Conservation (phyloP, 30 jellyfish, hydroid and myxozoan genomes). For the Catostylus mosaicus region DNA sequence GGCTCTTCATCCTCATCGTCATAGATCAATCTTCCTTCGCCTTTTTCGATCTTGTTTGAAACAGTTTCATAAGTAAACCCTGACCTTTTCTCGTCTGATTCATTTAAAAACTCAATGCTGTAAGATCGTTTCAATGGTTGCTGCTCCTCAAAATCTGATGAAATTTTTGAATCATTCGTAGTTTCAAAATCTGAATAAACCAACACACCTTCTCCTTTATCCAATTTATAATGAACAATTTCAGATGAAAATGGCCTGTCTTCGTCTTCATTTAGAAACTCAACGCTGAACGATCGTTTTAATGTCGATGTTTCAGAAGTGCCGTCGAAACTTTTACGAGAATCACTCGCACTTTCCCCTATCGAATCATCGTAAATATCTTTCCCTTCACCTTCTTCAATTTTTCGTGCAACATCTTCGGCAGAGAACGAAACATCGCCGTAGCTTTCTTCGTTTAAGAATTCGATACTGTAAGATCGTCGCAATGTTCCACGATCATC, state of each 20-base stretch:
- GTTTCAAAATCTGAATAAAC: slow-evolving; percentile 50
- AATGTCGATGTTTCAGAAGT: slow-evolving; percentile 1
- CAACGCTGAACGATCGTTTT: slow-evolving; percentile 60
- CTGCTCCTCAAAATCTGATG: background rate
- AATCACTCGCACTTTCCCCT: background rate
- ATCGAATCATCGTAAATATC: slow-evolving; percentile 33
- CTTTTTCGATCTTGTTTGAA: slow-evolving; percentile 56
- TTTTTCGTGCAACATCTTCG: slow-evolving; percentile 34
- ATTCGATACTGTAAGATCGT: slow-evolving; percentile 61
- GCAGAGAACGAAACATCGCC: slow-evolving; percentile 20
- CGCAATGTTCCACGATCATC: slow-evolving; percentile 5
- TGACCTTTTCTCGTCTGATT: slow-evolving; percentile 28
- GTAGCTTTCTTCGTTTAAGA: slow-evolving; percentile 19
- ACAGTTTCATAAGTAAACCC: slow-evolving; percentile 47
- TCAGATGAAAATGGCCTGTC: slow-evolving; percentile 45
- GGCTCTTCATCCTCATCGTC: slow-evolving; percentile 21
- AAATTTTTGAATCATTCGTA: background rate
- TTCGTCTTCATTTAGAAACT: slow-evolving; percentile 42
- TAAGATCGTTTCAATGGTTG: slow-evolving; percentile 21
- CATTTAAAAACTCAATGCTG: slow-evolving; percentile 61
- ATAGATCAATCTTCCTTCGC: slow-evolving; percentile 39
- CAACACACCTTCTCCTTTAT: slow-evolving; percentile 57
- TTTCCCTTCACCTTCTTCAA: slow-evolving; percentile 40
- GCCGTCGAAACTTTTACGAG: background rate
- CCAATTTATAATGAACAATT: slow-evolving; percentile 44